phyloP scores from a whole-genome alignment of 2,888 invertebrate genomes.

The Kryphioiulus occultus region DNA sequence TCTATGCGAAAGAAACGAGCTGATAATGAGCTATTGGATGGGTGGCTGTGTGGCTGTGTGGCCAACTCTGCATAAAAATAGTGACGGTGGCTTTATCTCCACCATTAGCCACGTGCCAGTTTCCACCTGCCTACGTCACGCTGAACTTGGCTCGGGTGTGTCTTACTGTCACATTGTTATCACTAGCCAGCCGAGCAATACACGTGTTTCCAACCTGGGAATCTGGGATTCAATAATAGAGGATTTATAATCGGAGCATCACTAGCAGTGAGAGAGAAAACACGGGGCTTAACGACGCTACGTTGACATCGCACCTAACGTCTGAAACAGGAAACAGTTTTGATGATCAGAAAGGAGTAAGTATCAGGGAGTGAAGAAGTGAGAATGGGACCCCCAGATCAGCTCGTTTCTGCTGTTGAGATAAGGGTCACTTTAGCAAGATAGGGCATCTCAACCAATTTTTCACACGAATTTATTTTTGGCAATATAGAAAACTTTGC shows the following conservation, averaged over 20 bases:
- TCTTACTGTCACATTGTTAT: slow-evolving; percentile 20
- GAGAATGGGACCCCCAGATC: neutral
- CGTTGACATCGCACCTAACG: neutral
- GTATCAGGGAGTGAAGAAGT: neutral
- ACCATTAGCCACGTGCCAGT: slow-evolving; percentile 16
- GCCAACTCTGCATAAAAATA: slow-evolving; percentile 40
- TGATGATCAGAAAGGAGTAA: slow-evolving; percentile 40
- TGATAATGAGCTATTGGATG: neutral
- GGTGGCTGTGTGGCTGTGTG: neutral
- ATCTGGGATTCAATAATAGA: neutral
- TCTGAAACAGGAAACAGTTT: neutral
- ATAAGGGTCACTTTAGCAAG: no score
- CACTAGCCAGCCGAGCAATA: slow-evolving; percentile 27
- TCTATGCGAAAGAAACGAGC: neutral
- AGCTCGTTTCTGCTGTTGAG: neutral
- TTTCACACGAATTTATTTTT: no score
- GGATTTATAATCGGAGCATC: neutral
- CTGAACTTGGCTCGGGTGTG: slow-evolving; percentile 27
- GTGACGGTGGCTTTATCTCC: slow-evolving; percentile 36
- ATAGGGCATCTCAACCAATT: no score
- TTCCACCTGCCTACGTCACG: slow-evolving; percentile 13
- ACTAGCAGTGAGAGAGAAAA: neutral
- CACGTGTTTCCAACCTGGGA: neutral
- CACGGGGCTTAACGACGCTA: neutral
- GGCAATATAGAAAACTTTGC: no score